phyloP scores from a whole-genome alignment of 1,140 invertebrate species.

The Rhizoglyphus robini region DNA sequence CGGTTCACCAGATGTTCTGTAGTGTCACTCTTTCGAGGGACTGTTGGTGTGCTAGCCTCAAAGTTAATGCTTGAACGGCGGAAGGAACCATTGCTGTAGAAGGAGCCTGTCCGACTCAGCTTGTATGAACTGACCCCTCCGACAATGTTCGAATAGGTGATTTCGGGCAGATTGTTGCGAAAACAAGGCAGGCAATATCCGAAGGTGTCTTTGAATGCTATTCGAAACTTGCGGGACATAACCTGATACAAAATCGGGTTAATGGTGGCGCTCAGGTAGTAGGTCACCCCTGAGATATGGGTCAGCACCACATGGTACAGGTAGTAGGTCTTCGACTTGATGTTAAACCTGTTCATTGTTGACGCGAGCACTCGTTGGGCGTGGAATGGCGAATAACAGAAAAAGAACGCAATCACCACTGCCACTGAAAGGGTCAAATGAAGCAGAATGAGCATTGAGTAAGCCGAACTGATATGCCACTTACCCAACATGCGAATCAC shows the following conservation, averaged over 20 bases:
- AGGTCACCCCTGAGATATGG: slow-evolving; percentile 60
- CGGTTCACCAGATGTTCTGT: background rate
- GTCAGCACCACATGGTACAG: slow-evolving; percentile 56
- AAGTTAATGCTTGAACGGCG: background rate
- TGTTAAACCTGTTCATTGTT: slow-evolving; percentile 11
- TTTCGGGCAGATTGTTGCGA: background rate
- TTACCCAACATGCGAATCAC: slow-evolving; percentile 28
- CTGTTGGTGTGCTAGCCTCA: background rate
- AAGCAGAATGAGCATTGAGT: background rate
- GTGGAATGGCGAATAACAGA: slow-evolving; percentile 90
- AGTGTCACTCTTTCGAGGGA: background rate
- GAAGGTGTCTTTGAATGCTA: slow-evolving; percentile 28
- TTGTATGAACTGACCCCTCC: slow-evolving; percentile 2
- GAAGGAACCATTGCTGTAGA: slow-evolving; percentile 7
- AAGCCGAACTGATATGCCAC: too few species aligned
- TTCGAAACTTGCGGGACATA: slow-evolving; percentile 25
- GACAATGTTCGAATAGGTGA: slow-evolving; percentile 14
- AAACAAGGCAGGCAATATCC: slow-evolving; percentile 14
- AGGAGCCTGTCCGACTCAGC: slow-evolving; percentile 3
- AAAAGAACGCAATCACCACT: slow-evolving; percentile 80
- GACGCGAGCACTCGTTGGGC: slow-evolving; percentile 42
- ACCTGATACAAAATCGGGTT: slow-evolving; percentile 56
- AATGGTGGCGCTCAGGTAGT: slow-evolving; percentile 65
- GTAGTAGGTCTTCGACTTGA: background rate
- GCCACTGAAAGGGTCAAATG: slow-evolving; percentile 63